These are phyloP conservation scores for Baccha elongata DNA, from an alignment of 2,888 invertebrate species.

Conservation along the genomic window DNA sequence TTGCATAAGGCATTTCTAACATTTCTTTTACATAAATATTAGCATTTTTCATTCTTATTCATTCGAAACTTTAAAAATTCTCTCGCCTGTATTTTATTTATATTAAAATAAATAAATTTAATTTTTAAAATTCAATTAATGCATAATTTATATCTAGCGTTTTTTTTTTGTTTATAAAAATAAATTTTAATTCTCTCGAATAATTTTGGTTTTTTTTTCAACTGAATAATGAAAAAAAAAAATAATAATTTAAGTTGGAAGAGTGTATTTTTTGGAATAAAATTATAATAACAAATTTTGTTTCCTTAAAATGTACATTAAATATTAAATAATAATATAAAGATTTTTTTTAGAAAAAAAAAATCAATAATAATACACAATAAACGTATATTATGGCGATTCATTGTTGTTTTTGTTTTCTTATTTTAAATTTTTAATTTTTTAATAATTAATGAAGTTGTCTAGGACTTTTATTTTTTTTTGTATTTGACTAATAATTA, in stretches of 20 bases:
- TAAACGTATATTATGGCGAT: slow-evolving; percentile 41
- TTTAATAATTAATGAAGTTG: slow-evolving; percentile 27
- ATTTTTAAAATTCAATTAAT: slow-evolving; percentile 9
- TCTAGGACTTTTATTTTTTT: slow-evolving; percentile 21
- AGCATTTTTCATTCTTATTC: slow-evolving; percentile 21
- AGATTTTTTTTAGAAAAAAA: slow-evolving; percentile 33
- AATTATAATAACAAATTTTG: slow-evolving; percentile 58
- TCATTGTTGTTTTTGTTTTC: slow-evolving; percentile 5
- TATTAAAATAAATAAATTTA: slow-evolving; percentile 30
- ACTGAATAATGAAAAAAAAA: slow-evolving; percentile 1
- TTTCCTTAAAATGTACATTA: slow-evolving; percentile 47
- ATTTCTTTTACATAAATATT: slow-evolving; percentile 13
- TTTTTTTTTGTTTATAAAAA: slow-evolving; percentile 23
- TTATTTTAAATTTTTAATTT: not conserved
- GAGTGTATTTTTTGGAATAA: slow-evolving; percentile 29
- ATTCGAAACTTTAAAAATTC: not conserved
- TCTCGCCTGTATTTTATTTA: slow-evolving; percentile 20
- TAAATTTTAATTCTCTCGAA: slow-evolving; percentile 39
- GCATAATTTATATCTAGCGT: slow-evolving; percentile 29
- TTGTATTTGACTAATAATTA: slow-evolving; percentile 45
- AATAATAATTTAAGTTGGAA: slow-evolving; percentile 49
- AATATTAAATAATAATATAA: slow-evolving; percentile 55
- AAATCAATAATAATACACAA: slow-evolving; percentile 47
- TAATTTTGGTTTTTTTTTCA: slow-evolving; percentile 11
- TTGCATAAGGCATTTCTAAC: slow-evolving; percentile 63